A percentile compares a stretch with the other conserved stretches of the same genome.
phyloP scores from a whole-genome alignment of 2,113 vertebrate species.

The Neopipo cinnamomea region DNA sequence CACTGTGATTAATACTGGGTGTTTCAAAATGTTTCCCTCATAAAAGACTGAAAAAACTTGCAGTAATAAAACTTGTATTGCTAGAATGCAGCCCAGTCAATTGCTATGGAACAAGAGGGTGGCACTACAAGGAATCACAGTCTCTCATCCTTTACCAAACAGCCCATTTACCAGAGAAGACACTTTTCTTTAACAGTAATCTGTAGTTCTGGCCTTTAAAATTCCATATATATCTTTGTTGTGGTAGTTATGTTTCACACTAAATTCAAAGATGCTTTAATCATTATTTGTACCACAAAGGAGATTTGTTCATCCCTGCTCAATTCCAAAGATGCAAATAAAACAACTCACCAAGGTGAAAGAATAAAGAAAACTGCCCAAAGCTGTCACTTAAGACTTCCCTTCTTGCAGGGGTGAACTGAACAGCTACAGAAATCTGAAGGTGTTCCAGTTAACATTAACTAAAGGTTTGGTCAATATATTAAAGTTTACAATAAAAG shows the following conservation, averaged over 20 bases:
- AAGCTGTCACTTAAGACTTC: constrained; percentile 35
- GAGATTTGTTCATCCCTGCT: constrained; percentile 54
- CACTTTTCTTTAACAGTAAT: background rate
- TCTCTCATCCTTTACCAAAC: background rate
- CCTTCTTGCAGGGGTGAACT: background rate
- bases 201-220: background rate
- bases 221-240: constrained; percentile 13
- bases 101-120: background rate
- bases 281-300: constrained; percentile 62
- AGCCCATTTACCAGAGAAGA: background rate
- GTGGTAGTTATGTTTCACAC: constrained; percentile 35
- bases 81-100: background rate
- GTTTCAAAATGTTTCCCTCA: background rate
- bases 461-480: constrained; percentile 43
- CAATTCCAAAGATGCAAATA: constrained; percentile 46
- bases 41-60: background rate
- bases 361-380: constrained; percentile 49
- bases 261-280: constrained; percentile 43
- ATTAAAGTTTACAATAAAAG: constrained; percentile 40
- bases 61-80: background rate
- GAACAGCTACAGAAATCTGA: background rate
- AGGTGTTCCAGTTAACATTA: constrained; percentile 36
- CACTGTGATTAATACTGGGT: background rate
- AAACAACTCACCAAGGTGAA: constrained; percentile 55
- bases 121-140: background rate